Evolutionary conservation across 1,140 invertebrate genomes (phyloP).

Genomic region (Brachionus angularis): DNA sequence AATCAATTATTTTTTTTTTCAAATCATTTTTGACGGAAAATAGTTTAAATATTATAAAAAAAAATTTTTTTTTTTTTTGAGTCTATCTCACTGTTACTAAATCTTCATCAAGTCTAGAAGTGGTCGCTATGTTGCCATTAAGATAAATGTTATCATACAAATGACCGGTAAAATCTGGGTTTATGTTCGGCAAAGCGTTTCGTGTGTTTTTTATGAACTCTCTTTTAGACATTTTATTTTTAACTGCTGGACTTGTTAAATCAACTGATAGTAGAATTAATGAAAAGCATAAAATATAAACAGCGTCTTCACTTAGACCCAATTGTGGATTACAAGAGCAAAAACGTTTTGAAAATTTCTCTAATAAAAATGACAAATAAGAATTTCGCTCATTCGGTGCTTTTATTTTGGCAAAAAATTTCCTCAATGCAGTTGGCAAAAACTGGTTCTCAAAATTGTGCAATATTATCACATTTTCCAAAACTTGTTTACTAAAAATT

Average conservation of each 20-base stretch:
- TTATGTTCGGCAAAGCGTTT: conserved; percentile 54
- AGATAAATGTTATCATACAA: conserved; percentile 63
- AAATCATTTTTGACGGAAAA: too few relatives aligned
- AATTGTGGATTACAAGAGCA: conserved; percentile 60
- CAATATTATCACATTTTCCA: conserved; percentile 59
- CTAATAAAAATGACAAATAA: conserved; percentile 59
- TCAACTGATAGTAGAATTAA: conserved; percentile 62
- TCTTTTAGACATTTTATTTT: conserved; percentile 64
- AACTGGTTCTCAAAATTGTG: conserved; percentile 62
- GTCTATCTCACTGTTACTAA: background rate
- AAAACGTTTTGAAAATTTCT: conserved; percentile 61
- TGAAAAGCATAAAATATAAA: conserved; percentile 62
- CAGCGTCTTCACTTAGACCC: conserved; percentile 59
- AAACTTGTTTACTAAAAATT: conserved; percentile 57
- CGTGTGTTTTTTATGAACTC: conserved; percentile 63
- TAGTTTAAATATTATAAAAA: too few relatives aligned
- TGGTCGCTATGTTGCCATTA: conserved; percentile 59
- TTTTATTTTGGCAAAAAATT: conserved; percentile 59
- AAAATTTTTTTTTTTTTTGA: too few relatives aligned
- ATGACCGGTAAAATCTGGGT: conserved; percentile 61
- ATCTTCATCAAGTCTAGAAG: background rate
- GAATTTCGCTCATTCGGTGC: conserved; percentile 58
- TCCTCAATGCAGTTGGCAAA: conserved; percentile 61
- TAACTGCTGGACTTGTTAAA: conserved; percentile 61
- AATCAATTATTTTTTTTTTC: too few relatives aligned